These are phyloP conservation scores for Stratiomys singularior DNA, from an alignment of 2,888 invertebrate genomes.

Conservation along the genomic window DNA sequence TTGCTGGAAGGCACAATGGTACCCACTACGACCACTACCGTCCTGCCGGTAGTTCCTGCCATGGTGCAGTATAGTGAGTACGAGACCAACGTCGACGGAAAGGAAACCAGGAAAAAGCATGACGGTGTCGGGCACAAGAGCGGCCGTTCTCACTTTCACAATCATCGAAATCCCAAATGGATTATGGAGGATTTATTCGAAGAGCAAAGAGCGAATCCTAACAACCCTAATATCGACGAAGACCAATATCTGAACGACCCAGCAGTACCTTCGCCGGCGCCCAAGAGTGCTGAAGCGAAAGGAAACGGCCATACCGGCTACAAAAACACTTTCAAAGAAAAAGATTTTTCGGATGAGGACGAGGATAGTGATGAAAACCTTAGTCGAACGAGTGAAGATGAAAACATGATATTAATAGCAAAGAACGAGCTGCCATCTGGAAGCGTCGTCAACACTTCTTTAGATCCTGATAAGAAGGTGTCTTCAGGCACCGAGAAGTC, in stretches of 20 bases:
- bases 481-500: background rate
- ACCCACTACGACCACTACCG: conserved; percentile 55
- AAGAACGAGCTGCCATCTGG: conserved; percentile 60
- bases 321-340: conserved; percentile 15
- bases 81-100: conserved; percentile 40
- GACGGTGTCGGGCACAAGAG: background rate
- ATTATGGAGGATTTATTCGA: conserved; percentile 60
- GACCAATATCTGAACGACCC: conserved; percentile 50
- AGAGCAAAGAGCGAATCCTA: conserved; percentile 56
- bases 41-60: conserved; percentile 54
- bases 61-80: conserved; percentile 57
- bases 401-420: conserved; percentile 51
- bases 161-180: conserved; percentile 55
- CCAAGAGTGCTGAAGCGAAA: conserved; percentile 46
- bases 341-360: conserved; percentile 45
- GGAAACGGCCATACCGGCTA: conserved; percentile 47
- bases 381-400: conserved; percentile 50
- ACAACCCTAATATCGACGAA: conserved; percentile 50
- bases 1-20: conserved; percentile 63
- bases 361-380: conserved; percentile 47
- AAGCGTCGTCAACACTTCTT: conserved; percentile 55
- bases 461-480: conserved; percentile 12
- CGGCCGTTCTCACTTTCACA: conserved; percentile 55
- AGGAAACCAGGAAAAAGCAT: conserved; percentile 56
- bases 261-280: conserved; percentile 48